These are phyloP conservation scores for Takifugu rubripes DNA, from an alignment of 2,797 vertebrate species.

Conservation along the genomic window DNA sequence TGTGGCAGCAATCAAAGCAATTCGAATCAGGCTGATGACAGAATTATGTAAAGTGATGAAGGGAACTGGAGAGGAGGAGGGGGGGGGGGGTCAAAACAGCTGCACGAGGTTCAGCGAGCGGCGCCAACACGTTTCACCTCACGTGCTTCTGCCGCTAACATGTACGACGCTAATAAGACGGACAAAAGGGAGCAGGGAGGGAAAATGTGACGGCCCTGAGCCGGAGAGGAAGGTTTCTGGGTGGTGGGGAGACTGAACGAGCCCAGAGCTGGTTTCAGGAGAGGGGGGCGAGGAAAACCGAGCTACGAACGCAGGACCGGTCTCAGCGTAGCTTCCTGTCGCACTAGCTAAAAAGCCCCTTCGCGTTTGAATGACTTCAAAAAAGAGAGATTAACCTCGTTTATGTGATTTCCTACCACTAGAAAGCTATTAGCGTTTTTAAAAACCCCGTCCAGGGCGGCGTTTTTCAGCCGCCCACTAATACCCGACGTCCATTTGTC, in stretches of 20 bases:
- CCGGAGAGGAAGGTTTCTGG: slow-evolving; percentile 6
- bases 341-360: too few relatives aligned
- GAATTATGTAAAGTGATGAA: slow-evolving; percentile 22
- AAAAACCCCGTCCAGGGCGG: too few relatives aligned
- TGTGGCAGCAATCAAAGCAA: slow-evolving; percentile 55
- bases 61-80: neutral
- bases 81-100: slow-evolving; percentile 8
- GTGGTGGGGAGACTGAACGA: slow-evolving; percentile 20
- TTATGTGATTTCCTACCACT: too few relatives aligned
- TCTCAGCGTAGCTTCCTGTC: neutral
- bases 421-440: too few relatives aligned
- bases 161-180: neutral
- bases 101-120: neutral
- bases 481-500: slow-evolving; percentile 22
- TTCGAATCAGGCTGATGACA: slow-evolving; percentile 26
- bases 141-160: slow-evolving; percentile 3
- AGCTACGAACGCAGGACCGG: neutral
- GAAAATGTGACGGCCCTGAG: slow-evolving; percentile 3
- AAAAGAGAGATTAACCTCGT: too few relatives aligned
- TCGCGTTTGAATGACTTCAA: too few relatives aligned
- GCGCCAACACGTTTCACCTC: slow-evolving; percentile 7
- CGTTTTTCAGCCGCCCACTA: neutral
- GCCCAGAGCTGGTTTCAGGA: slow-evolving; percentile 9
- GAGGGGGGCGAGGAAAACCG: neutral
- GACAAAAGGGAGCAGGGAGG: slow-evolving; percentile 4